phyloP scores from a whole-genome alignment of 2,888 invertebrate species.

The Entomobrya multifasciata region DNA sequence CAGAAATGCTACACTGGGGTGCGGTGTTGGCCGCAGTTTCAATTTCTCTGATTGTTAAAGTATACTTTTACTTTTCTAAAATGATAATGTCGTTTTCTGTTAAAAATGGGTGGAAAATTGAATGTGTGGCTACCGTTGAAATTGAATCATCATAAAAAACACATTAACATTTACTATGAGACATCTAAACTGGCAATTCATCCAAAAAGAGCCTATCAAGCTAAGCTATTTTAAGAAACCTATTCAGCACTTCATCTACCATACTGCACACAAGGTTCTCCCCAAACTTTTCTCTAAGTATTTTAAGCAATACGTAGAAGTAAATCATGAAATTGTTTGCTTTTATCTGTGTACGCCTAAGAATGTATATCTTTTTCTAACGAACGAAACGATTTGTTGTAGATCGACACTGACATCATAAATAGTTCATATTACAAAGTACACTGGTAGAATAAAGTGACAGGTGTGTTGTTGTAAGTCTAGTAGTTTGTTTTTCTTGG shows the following conservation, averaged over 20 bases:
- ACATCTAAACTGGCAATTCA: background rate
- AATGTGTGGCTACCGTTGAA: no score
- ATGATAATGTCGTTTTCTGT: no score
- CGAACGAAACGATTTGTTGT: background rate
- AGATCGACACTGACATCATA: background rate
- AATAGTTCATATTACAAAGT: slow-evolving; percentile 28
- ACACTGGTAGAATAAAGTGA: no score
- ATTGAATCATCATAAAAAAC: background rate
- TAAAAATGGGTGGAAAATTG: no score
- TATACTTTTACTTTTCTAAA: no score
- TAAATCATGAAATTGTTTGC: background rate
- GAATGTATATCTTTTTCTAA: background rate
- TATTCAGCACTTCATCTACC: background rate
- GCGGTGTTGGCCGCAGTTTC: no score
- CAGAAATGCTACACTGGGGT: no score
- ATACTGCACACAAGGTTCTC: no score
- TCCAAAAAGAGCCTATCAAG: background rate
- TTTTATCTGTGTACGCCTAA: background rate
- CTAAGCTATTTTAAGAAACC: background rate
- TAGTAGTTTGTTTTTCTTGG: background rate
- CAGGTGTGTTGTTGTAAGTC: background rate
- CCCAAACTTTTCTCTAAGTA: no score
- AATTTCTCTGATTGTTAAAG: no score
- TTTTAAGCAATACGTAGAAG: no score
- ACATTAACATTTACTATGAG: no score